Evolutionary conservation across 23 tunicate genomes (phyloP).

Genomic region (Ciona savignyi): DNA sequence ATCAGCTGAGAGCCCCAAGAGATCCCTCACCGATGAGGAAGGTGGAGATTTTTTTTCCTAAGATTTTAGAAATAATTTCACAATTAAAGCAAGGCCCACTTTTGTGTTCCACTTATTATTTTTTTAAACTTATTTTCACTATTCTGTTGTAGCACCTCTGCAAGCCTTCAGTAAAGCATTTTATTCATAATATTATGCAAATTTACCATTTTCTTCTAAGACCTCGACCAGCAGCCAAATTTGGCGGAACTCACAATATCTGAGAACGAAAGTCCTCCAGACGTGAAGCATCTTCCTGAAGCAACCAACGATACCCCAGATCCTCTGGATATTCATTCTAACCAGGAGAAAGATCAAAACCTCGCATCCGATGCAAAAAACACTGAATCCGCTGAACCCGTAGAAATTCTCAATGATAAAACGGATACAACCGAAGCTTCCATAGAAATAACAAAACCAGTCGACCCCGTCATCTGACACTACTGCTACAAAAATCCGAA

Average conservation of each 20-base stretch:
- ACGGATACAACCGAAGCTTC: background rate
- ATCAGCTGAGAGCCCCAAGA: constrained; percentile 64
- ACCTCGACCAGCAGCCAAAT: constrained; percentile 61
- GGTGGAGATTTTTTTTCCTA: constrained; percentile 15
- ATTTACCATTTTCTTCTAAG: background rate
- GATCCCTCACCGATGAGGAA: constrained; percentile 80
- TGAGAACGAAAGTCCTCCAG: background rate
- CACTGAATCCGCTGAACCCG: background rate
- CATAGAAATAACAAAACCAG: background rate
- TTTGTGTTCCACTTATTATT: background rate
- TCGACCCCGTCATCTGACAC: no score
- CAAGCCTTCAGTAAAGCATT: no score
- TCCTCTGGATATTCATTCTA: background rate
- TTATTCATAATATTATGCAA: background rate
- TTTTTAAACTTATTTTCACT: background rate
- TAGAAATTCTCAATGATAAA: background rate
- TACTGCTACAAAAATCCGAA: no score
- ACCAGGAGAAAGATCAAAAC: background rate
- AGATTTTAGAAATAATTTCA: no score
- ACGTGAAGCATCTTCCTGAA: no score
- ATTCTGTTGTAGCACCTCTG: background rate
- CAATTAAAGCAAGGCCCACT: no score
- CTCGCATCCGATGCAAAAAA: background rate
- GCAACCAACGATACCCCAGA: background rate
- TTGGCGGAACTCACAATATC: constrained; percentile 45